A percentile compares a stretch with the other conserved stretches of the same genome.
Evolutionary conservation across 2,113 vertebrate species (phyloP).

Genomic region (Rhinolophus sinicus): DNA sequence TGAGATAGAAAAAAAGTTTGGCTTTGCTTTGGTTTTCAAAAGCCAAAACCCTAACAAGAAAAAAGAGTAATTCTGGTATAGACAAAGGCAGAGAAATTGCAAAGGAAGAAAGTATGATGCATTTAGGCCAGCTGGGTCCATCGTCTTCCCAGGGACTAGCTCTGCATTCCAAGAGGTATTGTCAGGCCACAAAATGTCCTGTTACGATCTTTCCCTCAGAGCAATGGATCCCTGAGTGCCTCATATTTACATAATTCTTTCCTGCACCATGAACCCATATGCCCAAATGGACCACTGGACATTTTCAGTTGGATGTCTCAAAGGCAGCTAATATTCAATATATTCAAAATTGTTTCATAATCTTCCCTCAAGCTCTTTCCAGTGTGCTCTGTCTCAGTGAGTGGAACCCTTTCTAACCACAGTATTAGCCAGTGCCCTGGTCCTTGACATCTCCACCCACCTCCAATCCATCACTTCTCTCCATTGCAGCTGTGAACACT

Average conservation of each 20-base stretch:
- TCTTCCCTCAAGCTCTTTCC: neutral
- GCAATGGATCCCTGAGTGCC: neutral
- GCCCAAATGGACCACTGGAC: neutral
- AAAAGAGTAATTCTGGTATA: neutral
- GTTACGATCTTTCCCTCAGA: constrained; percentile 1
- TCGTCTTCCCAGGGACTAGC: neutral
- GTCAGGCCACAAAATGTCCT: constrained; percentile 9
- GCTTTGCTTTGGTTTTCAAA: neutral
- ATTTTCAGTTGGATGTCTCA: neutral
- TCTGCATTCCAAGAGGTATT: neutral
- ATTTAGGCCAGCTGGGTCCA: neutral
- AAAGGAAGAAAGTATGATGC: constrained; percentile 21
- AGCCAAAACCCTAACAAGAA: neutral
- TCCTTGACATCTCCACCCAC: neutral
- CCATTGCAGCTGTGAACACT: neutral
- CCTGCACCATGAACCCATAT: neutral
- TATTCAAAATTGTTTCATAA: neutral
- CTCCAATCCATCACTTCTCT: neutral
- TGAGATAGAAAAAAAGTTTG: neutral
- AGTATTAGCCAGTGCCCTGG: neutral
- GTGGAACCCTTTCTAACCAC: neutral
- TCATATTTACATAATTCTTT: constrained; percentile 18
- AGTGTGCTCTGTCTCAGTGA: neutral
- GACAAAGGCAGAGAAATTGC: neutral
- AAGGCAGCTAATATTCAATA: neutral